phyloP scores from a whole-genome alignment of 1,140 invertebrate species.

The Drosophila ohnishii region DNA sequence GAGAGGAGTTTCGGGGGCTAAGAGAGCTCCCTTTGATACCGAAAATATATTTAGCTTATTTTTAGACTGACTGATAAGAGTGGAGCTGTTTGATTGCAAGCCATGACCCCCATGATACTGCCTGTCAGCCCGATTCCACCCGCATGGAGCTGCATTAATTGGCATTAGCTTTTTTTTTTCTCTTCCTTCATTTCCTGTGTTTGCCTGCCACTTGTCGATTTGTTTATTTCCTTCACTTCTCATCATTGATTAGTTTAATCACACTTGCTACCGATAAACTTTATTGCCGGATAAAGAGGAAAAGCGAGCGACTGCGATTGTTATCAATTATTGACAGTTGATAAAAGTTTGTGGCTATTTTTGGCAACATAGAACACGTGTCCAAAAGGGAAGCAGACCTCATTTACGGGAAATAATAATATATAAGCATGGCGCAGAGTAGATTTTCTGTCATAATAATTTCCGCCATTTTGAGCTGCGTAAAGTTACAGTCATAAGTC shows the following conservation, averaged over 20 bases:
- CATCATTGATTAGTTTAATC: conserved; percentile 34
- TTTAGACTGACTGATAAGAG: conserved; percentile 16
- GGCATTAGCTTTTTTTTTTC: conserved; percentile 10
- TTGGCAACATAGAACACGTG: neutral
- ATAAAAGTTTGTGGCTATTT: conserved; percentile 26
- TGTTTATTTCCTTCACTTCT: conserved; percentile 19
- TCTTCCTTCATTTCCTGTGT: conserved; percentile 36
- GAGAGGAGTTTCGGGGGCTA: neutral
- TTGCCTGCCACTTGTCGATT: conserved; percentile 42
- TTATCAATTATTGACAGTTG: conserved; percentile 23
- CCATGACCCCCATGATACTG: conserved; percentile 13
- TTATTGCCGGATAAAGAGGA: conserved; percentile 4
- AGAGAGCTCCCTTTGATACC: conserved; percentile 3
- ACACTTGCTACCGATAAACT: conserved; percentile 32
- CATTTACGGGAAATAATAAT: neutral
- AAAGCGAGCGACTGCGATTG: conserved; percentile 3
- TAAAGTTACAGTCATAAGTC: conserved; percentile 10
- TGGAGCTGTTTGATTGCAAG: neutral
- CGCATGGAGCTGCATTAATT: conserved; percentile 24
- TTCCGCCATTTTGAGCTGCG: neutral
- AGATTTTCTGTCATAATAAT: neutral
- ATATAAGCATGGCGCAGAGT: neutral
- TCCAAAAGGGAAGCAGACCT: neutral
- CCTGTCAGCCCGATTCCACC: neutral
- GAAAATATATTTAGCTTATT: conserved; percentile 38